phyloP scores from a whole-genome alignment of 2,113 vertebrate species.

The Hypomesus transpacificus region DNA sequence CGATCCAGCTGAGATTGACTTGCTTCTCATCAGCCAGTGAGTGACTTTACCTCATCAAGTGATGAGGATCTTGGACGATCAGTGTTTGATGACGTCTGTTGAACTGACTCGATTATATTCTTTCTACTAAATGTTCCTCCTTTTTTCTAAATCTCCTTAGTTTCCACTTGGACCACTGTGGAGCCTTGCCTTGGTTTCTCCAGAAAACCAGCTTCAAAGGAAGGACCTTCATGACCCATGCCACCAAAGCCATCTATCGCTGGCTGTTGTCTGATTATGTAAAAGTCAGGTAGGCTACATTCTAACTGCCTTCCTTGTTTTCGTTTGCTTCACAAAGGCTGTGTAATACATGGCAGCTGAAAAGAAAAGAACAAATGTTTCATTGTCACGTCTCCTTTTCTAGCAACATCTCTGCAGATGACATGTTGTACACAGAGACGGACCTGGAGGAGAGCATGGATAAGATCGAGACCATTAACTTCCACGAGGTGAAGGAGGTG shows the following conservation, averaged over 20 bases:
- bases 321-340: conserved; percentile 72
- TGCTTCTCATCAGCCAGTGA: conserved; percentile 97
- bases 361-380: too few relatives aligned
- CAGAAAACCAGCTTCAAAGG: conserved; percentile 99
- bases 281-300: conserved; percentile 89
- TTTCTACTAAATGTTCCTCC: background rate
- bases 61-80: too few relatives aligned
- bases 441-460: conserved; percentile 99
- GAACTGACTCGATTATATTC: background rate
- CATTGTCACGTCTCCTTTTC: background rate
- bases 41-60: conserved; percentile 46
- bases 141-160: conserved; percentile 70
- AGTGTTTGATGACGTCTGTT: background rate
- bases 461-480: conserved; percentile 98
- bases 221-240: conserved; percentile 97
- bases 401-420: conserved; percentile 91
- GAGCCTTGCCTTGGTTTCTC: conserved; percentile 96
- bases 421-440: conserved; percentile 97
- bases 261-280: conserved; percentile 98
- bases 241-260: conserved; percentile 98
- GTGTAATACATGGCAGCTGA: too few relatives aligned
- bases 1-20: conserved; percentile 96
- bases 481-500: conserved; percentile 98
- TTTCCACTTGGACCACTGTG: conserved; percentile 98
- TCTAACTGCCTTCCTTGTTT: background rate